Evolutionary conservation across 2,113 vertebrate genomes (phyloP).

Genomic region (Forbesichthys papilliferus): DNA sequence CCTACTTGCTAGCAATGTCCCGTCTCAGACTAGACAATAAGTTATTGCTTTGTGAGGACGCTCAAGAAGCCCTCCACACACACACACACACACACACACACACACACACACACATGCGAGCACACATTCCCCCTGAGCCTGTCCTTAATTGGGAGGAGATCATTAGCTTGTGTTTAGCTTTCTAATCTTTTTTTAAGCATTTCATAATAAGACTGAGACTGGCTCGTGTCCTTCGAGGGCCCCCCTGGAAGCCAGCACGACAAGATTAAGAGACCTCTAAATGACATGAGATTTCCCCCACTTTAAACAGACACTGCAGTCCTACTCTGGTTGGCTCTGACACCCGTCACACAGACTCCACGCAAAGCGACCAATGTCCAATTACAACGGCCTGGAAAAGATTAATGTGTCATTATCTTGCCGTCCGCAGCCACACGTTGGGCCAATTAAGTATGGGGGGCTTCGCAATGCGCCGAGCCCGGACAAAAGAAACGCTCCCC

Average conservation of each 20-base stretch:
- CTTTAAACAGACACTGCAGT: conserved; percentile 46
- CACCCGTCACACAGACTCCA: conserved; percentile 33
- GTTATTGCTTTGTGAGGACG: conserved; percentile 16
- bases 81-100: neutral
- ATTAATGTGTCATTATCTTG: conserved; percentile 57
- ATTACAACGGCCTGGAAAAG: conserved; percentile 55
- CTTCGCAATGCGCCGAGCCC: neutral
- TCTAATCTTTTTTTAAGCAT: conserved; percentile 63
- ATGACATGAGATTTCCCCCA: conserved; percentile 50
- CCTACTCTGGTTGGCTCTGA: conserved; percentile 29
- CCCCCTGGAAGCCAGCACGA: conserved; percentile 33
- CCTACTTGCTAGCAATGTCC: conserved; percentile 34
- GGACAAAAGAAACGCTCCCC: conserved; percentile 2
- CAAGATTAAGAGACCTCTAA: conserved; percentile 65
- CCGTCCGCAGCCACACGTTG: conserved; percentile 38
- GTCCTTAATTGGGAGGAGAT: conserved; percentile 63
- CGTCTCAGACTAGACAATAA: conserved; percentile 2
- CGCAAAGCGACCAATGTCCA: conserved; percentile 38
- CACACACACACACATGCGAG: neutral
- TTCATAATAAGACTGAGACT: conserved; percentile 62
- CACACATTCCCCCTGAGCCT: conserved; percentile 40
- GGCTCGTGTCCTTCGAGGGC: conserved; percentile 46
- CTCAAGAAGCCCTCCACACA: conserved; percentile 5
- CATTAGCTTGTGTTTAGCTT: conserved; percentile 48
- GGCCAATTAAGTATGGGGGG: conserved; percentile 52